Conservation (phyloP, 1,140 invertebrate species). For the Euborellia annulipes region DNA sequence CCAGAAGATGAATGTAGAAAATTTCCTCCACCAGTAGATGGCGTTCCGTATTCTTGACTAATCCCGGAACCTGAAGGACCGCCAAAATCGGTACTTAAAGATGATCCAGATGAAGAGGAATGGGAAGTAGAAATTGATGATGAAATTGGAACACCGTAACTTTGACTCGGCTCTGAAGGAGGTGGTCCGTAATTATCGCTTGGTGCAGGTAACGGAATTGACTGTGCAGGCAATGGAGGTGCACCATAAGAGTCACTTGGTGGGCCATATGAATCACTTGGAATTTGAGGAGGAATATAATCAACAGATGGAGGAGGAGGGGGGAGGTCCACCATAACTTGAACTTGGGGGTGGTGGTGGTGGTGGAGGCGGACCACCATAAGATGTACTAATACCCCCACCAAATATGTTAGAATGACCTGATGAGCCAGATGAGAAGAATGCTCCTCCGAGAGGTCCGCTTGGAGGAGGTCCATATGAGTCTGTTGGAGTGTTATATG, state of each 20-base stretch:
- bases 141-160: conserved; percentile 5
- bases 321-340: conserved; percentile 24
- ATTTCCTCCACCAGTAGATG: neutral
- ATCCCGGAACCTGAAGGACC: too few species aligned
- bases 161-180: neutral
- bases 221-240: conserved; percentile 26
- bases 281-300: conserved; percentile 7
- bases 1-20: too few species aligned
- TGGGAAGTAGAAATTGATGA: too few species aligned
- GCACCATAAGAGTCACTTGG: neutral
- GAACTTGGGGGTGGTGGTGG: conserved; percentile 26
- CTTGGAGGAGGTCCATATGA: conserved; percentile 10
- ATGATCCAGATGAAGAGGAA: too few species aligned
- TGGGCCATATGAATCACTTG: conserved; percentile 13
- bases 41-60: conserved; percentile 3
- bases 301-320: neutral
- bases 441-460: neutral
- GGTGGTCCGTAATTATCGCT: too few species aligned
- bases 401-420: too few species aligned
- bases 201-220: too few species aligned
- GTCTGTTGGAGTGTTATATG: neutral
- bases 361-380: conserved; percentile 13
- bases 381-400: too few species aligned
- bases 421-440: too few species aligned
- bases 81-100: too few species aligned